Evolutionary conservation across 2,797 vertebrate species (phyloP).

Genomic region (Trachops cirrhosus): DNA sequence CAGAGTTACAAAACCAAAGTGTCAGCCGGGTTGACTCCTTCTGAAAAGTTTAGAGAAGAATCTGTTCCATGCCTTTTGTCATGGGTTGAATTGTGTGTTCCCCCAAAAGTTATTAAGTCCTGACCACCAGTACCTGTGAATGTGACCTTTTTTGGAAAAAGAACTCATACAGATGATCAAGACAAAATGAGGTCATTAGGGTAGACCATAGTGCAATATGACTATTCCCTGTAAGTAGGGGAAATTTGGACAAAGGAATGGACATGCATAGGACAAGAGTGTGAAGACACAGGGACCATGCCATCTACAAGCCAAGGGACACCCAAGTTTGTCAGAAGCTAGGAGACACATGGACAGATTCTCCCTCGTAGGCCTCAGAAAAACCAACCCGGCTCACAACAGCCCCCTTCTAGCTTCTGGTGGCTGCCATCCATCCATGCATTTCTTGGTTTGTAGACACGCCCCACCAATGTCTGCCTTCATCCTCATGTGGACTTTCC

Average conservation of each 20-base stretch:
- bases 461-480: too few relatives aligned
- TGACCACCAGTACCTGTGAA: neutral
- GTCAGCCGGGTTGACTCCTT: neutral
- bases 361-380: neutral
- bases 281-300: neutral
- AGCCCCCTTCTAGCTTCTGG: neutral
- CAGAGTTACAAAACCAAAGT: neutral
- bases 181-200: neutral
- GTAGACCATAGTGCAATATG: neutral
- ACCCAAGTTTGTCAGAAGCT: neutral
- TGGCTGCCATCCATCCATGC: fast-evolving
- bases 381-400: fast-evolving
- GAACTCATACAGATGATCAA: neutral
- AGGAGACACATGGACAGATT: fast-evolving
- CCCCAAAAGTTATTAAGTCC: neutral
- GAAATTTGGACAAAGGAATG: neutral
- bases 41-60: neutral
- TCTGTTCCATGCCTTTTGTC: fast-evolving
- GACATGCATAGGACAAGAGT: fast-evolving
- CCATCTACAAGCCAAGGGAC: neutral
- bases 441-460: neutral
- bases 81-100: neutral
- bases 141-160: neutral
- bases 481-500: fast-evolving
- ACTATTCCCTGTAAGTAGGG: neutral